Base-by-base conservation (phyloP, 2,888 invertebrate genomes). In the Baccha elongata region DNA sequence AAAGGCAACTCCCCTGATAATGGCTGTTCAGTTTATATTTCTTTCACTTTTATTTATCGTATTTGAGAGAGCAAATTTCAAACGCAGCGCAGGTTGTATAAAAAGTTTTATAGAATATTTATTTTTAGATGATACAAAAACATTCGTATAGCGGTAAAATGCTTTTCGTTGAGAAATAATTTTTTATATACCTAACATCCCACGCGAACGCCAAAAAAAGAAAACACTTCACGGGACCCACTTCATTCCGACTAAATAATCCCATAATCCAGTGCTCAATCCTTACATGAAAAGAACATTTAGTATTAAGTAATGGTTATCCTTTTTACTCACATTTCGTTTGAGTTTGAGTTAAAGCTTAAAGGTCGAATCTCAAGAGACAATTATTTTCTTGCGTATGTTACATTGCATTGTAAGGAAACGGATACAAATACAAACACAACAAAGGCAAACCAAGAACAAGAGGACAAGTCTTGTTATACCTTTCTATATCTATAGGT, bases 191-290 rank as follows among this genome's bases (percentile, higher is more conserved):
- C n/a, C n/a, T 11, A 8, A 11, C 35, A 8, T 35, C 8, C n/a
- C 8, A 35, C 3, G 8, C 10, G 3, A 35, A 35, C 8, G 8
- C 35, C 35, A 11, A 37, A 10, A 21, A 37, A 10, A 55, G 19
- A 37, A 37, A 55, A 13, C 19, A 55, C 23, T 42, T 42, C 42
- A 42, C 42, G 23, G 15, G 17, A 35, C 26, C 44, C 46, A 48
- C 53, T 69, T 58, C 26, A 42, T 62, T 50, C 23, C 8, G 32
- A 46, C 74, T 62, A 7, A 44, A 58, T 67, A 79, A 79, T 73
- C 79, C 67, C 32, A 68, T 68, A 79, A 79, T 79, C 73, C 62
- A 62, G 52, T 67, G 50, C 48, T 79, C 79, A 62, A 53, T 73
- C 58, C 53, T 62, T 35, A 46, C 73, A 79, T 74, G 67, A 62